Percentiles rank a stretch among this genome's conserved stretches.
Evolutionary conservation across 2,888 invertebrate genomes (phyloP).

Genomic region (Heliconius cydno): DNA sequence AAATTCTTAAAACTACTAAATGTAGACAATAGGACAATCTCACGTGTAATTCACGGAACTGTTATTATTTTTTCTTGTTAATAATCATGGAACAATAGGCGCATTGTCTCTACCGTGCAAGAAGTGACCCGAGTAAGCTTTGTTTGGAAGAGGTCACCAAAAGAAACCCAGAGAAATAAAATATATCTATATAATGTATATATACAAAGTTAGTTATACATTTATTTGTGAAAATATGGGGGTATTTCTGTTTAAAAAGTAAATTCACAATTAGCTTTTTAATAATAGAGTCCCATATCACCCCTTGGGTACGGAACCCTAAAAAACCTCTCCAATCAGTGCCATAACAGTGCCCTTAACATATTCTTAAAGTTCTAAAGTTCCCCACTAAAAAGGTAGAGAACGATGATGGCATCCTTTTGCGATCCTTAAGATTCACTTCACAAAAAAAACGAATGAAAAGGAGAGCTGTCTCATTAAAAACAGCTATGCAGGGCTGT

Average conservation of each 20-base stretch:
- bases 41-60: conserved; percentile 50
- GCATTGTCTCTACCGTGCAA: conserved; percentile 48
- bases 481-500: conserved; percentile 5
- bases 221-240: too few species aligned
- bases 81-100: conserved; percentile 49
- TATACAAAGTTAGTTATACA: too few species aligned
- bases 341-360: neutral
- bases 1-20: conserved; percentile 38
- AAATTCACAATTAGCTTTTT: too few species aligned
- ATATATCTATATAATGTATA: neutral
- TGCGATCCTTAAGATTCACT: conserved; percentile 15
- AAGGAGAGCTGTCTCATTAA: conserved; percentile 24
- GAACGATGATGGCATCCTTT: conserved; percentile 23
- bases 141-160: conserved; percentile 41
- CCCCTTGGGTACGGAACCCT: too few species aligned
- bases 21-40: conserved; percentile 51
- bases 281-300: too few species aligned
- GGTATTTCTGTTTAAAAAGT: too few species aligned
- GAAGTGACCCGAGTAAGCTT: conserved; percentile 42
- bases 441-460: conserved; percentile 8
- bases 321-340: too few species aligned
- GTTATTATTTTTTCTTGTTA: conserved; percentile 51
- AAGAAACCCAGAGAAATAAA: conserved; percentile 26
- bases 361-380: conserved; percentile 33
- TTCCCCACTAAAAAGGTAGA: conserved; percentile 31